These are phyloP conservation scores for Rhyacophila evoluta DNA, from an alignment of 2,888 invertebrate genomes.

Conservation along the genomic window DNA sequence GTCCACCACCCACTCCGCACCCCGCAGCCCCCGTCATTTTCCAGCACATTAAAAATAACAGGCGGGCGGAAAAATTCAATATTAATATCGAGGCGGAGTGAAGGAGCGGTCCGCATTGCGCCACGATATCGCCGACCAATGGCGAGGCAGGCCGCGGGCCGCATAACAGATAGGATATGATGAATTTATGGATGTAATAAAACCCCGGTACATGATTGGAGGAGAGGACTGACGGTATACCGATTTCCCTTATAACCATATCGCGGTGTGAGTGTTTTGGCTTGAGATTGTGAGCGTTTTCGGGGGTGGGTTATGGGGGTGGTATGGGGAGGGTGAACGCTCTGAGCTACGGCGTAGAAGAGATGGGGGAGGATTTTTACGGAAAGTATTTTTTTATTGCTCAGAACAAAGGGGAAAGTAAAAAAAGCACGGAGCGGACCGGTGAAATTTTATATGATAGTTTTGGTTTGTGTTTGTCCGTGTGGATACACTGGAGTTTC, in stretches of 20 bases:
- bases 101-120: conserved; percentile 70
- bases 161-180: conserved; percentile 70
- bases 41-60: conserved; percentile 72
- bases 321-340: conserved; percentile 51
- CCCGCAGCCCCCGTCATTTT: conserved; percentile 61
- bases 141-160: conserved; percentile 67
- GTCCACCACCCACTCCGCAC: conserved; percentile 27
- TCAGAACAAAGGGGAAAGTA: conserved; percentile 44
- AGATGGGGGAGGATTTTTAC: conserved; percentile 56
- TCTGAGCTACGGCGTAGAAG: conserved; percentile 20
- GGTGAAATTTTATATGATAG: conserved; percentile 52
- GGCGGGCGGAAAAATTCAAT: conserved; percentile 81
- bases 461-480: conserved; percentile 29
- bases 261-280: conserved; percentile 59
- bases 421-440: conserved; percentile 48
- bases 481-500: no score
- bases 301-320: conserved; percentile 59
- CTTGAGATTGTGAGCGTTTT: conserved; percentile 49
- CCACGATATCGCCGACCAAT: conserved; percentile 68
- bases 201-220: conserved; percentile 77
- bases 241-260: conserved; percentile 73
- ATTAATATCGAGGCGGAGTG: conserved; percentile 82
- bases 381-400: conserved; percentile 53
- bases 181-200: conserved; percentile 89
- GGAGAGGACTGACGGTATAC: conserved; percentile 58